Base-by-base conservation (phyloP, 2,113 vertebrate genomes). In the Glaucidium brasilianum region DNA sequence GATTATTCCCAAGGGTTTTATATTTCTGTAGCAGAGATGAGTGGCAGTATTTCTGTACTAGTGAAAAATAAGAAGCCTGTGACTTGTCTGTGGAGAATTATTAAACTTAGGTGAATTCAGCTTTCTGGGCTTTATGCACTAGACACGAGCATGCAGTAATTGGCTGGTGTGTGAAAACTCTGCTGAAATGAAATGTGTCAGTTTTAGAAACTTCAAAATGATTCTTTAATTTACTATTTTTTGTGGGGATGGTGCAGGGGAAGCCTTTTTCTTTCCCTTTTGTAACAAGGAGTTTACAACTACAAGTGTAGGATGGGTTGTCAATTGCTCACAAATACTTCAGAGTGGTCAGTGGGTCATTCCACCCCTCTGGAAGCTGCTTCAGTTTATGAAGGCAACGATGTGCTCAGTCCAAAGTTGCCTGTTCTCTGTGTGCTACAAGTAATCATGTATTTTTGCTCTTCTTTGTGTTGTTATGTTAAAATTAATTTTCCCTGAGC, bases 1-100 rank as follows among this genome's bases (percentile, higher is more conserved):
- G 12, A 1, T 16, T 15, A 3, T 14, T 15, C 6, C 35, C 2
- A 1, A 5, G 29, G 5, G 20, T 2, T 43, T 43, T 15, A 2
- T 9, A 12, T 25, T 35, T 15, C 22, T 0, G 0, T 6, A 5
- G 39, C 1, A 1, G 5, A 26, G n/a, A 1, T 0, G 4, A 16
- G 32, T 0, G 20, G 4, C 11, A 22, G 25, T 11, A 0, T 5
- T 11, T 41, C 10, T 59, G 45, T 15, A 0, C 25, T 7, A 1
- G 52, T 15, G 10, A 26, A 10, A 60, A 11, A 12, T 5, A 18
- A 66, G 9, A 22, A 1, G 6, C 14, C 27, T 14, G 6, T 9
- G 17, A 2, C 18, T 50, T 50, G 3, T 35, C 35, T 20, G 7
- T 11, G 29, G 30, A 2, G 34, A 30, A 0, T 6, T 34, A 1